These are phyloP conservation scores for Nemapogon koenigi DNA, from an alignment of 2,888 invertebrate species.

Conservation along the genomic window DNA sequence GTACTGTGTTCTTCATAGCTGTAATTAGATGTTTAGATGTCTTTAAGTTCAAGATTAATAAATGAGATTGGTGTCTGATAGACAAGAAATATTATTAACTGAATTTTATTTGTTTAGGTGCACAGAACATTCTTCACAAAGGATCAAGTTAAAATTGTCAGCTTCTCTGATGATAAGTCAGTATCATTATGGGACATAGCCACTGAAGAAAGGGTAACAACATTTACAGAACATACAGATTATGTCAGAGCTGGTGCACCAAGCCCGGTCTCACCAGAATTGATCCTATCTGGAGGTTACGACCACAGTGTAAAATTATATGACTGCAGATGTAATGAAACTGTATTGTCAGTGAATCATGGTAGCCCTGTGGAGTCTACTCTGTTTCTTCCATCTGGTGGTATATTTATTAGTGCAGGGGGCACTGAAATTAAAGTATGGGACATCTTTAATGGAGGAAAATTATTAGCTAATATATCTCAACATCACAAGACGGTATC, in stretches of 20 bases:
- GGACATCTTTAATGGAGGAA: conserved; percentile 90
- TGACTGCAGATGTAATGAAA: conserved; percentile 78
- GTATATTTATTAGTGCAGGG: conserved; percentile 90
- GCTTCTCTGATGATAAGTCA: conserved; percentile 91
- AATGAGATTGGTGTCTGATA: too few relatives aligned
- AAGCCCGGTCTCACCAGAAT: conserved; percentile 76
- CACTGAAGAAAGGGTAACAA: conserved; percentile 74
- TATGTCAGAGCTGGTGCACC: conserved; percentile 86
- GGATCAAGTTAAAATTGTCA: conserved; percentile 79
- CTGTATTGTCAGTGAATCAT: conserved; percentile 80
- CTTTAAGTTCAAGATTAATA: too few relatives aligned
- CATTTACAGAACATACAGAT: conserved; percentile 75
- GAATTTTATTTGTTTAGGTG: too few relatives aligned
- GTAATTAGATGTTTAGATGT: too few relatives aligned
- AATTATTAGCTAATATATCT: conserved; percentile 80
- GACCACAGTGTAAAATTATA: conserved; percentile 88
- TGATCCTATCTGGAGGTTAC: conserved; percentile 86
- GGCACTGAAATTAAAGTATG: conserved; percentile 91
- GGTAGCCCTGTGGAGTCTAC: conserved; percentile 90
- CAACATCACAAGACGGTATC: conserved; percentile 97
- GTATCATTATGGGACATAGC: conserved; percentile 92
- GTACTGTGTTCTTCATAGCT: too few relatives aligned
- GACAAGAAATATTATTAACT: too few relatives aligned
- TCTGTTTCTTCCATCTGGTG: conserved; percentile 87
- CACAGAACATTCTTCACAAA: conserved; percentile 84